Evolutionary conservation across 2,797 vertebrate species (phyloP), one percentile per base, ranked within the genome.

Genomic region (Diglossa cyanea): DNA sequence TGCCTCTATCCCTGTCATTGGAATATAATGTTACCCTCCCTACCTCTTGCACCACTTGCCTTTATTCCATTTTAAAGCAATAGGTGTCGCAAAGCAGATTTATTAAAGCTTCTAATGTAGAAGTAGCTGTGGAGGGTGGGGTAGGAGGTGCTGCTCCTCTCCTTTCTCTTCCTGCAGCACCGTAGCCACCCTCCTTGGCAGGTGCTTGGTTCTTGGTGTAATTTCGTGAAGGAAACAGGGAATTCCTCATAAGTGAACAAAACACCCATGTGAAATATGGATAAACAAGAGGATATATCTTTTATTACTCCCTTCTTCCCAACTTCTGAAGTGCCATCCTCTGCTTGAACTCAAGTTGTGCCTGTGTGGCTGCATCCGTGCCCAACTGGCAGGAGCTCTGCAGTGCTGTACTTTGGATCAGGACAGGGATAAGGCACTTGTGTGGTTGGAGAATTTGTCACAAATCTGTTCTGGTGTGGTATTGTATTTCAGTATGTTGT

Each of bases 171-270:
- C 21, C 53, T 54, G 30, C 70, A 26, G 73, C 39, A 50, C n/a
- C 0, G 0, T 23, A 60, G 33, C 48, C 0, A 0, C 16, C 20
- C 40, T 73, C 23, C 65, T 60, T n/a, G 42, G 60, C 21, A 42
- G 35, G 16, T 28, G 8, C 15, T 71, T 61, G 12, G 31, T 77
- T n/a, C n/a, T 35, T 6, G 7, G 4, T 60, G 54, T 51, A 7
- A 26, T 90, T 62, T 71, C 73, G 8, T 23, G 21, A 42, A 79
- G 65, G 26, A n/a, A 75, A 35, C 7, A 19, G 35, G 33, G 51
- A 73, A 54, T 63, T 94, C 50, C 50, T 79, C 25, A 28, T 45
- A 63, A 53, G 11, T 28, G 61, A 53, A 20, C 37, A 24, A 26
- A 74, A 18, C 30, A 72, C 3, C 1, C 18, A 7, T 28, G 20